phyloP scores from a whole-genome alignment of 2,888 invertebrate species.

The Nemotelus nigrinus region DNA sequence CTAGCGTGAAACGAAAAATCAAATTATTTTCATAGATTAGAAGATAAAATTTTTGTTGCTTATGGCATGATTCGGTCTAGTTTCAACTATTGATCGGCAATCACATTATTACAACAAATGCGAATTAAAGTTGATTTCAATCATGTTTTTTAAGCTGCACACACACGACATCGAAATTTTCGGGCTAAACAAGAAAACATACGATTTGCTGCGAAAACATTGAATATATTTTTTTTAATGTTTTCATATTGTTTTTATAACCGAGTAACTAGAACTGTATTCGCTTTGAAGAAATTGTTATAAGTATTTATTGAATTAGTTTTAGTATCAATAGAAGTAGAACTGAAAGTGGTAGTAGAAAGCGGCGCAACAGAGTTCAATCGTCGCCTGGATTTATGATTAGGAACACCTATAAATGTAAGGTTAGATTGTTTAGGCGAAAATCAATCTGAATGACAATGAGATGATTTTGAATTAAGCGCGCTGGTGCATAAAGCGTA shows the following conservation, averaged over 20 bases:
- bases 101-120: too few relatives aligned
- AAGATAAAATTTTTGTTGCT: too few relatives aligned
- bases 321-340: slow-evolving; percentile 10
- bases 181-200: neutral
- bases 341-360: slow-evolving; percentile 5
- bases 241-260: slow-evolving; percentile 31
- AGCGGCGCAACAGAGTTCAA: slow-evolving; percentile 20
- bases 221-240: slow-evolving; percentile 15
- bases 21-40: neutral
- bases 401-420: slow-evolving; percentile 34
- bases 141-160: too few relatives aligned
- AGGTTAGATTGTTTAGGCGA: neutral
- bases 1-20: slow-evolving; percentile 27
- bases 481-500: slow-evolving; percentile 3
- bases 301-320: slow-evolving; percentile 21
- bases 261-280: slow-evolving; percentile 38
- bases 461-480: neutral
- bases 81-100: too few relatives aligned
- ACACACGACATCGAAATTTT: too few relatives aligned
- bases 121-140: too few relatives aligned
- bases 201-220: neutral
- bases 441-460: neutral
- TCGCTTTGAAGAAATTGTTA: slow-evolving; percentile 12
- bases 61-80: too few relatives aligned
- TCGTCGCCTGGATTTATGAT: neutral